Base-by-base conservation (phyloP, 2,888 invertebrate genomes). In the Eupithecia dodoneata region DNA sequence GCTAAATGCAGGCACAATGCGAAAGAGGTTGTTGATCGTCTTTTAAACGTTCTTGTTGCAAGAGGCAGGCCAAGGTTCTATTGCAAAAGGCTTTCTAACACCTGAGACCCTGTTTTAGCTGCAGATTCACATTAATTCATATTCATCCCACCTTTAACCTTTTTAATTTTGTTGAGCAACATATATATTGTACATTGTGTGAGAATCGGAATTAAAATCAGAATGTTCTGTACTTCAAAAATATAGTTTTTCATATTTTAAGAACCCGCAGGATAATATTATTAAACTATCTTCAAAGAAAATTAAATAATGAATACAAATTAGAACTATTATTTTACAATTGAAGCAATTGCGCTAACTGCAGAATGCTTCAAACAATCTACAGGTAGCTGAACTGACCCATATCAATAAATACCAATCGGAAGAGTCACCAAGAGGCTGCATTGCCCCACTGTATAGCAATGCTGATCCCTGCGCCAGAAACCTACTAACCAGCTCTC, bases 61-160 rank as follows among this genome's bases (percentile, higher is more conserved):
- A 91, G 18, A 66, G 69, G 44, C 44, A 81, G 88, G 92, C 92
- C 94, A 95, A 93, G 94, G 94, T 90, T 85, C 82, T 81, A 80
- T 94, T 94, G 89, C 93, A 86, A 91, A 91, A 94, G 87, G 90
- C 94, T 95, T 94, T 95, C 94, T 93, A 93, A 86, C 92, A 92
- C 91, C 90, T 92, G 91, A 87, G 86, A 84, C 85, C 83, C 87
- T 87, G 85, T 85, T 88, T 90, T 69, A 69, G 10, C 88, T 81
- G 86, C 81, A 84, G 81, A 52, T 82, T 85, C 84, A 87, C 84
- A 83, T 87, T 90, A 84, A 92, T 93, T 93, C 88, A 90, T 89
- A 93, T 93, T 92, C 92, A 87, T 87, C 87, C 88, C 92, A 90
- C 90, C 92, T 92, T 90, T 90, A 88, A 92, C 92, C 91, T 93